phyloP scores from a whole-genome alignment of 2,797 vertebrate species.

The Phataginus tricuspis region DNA sequence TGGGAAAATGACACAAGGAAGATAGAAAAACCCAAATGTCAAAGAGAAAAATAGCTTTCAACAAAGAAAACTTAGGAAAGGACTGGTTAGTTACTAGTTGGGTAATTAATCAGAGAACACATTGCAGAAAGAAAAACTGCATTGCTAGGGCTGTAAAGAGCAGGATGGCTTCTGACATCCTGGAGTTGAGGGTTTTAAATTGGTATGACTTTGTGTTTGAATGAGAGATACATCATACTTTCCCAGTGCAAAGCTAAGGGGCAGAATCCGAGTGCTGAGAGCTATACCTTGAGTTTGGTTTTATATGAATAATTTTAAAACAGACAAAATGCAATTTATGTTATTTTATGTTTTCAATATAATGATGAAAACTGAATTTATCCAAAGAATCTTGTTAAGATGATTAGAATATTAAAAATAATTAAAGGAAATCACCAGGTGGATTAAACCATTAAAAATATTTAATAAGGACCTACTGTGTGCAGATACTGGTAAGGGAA shows the following conservation, averaged over 20 bases:
- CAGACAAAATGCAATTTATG: not conserved
- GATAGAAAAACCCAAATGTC: conserved; percentile 42
- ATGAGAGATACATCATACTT: conserved; percentile 17
- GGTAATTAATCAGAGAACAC: conserved; percentile 58
- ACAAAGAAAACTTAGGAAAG: conserved; percentile 29
- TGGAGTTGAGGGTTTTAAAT: conserved; percentile 41
- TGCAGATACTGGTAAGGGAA: not conserved
- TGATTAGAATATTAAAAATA: not conserved
- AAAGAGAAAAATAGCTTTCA: conserved; percentile 43
- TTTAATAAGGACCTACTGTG: not conserved
- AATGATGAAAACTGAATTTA: not conserved
- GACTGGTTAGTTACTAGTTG: conserved; percentile 7
- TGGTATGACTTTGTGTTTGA: not conserved
- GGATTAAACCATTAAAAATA: not conserved
- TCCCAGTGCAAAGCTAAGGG: not conserved
- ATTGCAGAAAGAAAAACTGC: conserved; percentile 37
- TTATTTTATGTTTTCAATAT: not conserved
- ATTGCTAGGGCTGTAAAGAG: not conserved
- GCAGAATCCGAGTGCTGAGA: not conserved
- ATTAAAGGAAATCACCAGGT: not conserved
- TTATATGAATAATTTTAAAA: not conserved
- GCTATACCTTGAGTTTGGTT: not conserved
- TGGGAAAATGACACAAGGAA: conserved; percentile 13
- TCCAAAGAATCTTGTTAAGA: not conserved
- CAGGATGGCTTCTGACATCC: not conserved